Evolutionary conservation across 2,797 vertebrate species (phyloP).

Genomic region (Characodon lateralis): DNA sequence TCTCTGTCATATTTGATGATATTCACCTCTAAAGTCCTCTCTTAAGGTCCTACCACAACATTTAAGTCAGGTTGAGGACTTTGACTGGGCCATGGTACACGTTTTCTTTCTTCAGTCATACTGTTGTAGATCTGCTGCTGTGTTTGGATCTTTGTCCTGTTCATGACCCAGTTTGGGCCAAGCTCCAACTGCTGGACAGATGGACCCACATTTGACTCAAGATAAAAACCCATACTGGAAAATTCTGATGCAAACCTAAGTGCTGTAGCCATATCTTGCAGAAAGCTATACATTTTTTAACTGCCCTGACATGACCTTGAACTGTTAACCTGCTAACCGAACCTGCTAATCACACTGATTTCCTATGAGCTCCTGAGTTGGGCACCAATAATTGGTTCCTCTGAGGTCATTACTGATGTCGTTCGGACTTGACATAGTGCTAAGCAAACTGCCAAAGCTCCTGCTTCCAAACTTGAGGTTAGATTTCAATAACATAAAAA

Average conservation of each 20-base stretch:
- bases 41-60: not conserved
- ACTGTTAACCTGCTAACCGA: not conserved
- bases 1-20: not conserved
- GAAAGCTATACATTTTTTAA: not conserved
- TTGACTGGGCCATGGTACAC: not conserved
- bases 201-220: not conserved
- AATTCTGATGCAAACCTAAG: not conserved
- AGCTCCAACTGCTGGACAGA: not conserved
- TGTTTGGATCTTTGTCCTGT: not conserved
- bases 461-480: not conserved
- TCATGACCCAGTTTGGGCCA: not conserved
- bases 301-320: not conserved
- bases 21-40: not conserved
- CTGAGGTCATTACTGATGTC: too few species aligned
- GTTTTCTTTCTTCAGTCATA: too few species aligned
- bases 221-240: too few species aligned
- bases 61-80: not conserved
- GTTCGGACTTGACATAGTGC: too few species aligned
- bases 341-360: too few species aligned
- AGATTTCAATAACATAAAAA: not conserved
- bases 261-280: not conserved
- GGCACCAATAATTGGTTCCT: too few species aligned
- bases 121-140: too few species aligned
- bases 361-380: too few species aligned
- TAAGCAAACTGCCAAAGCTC: not conserved